A percentile compares a stretch with the other conserved stretches of the same genome.
Conservation (phyloP, 2,797 vertebrate genomes). For the Rhinogobio ventralis region DNA sequence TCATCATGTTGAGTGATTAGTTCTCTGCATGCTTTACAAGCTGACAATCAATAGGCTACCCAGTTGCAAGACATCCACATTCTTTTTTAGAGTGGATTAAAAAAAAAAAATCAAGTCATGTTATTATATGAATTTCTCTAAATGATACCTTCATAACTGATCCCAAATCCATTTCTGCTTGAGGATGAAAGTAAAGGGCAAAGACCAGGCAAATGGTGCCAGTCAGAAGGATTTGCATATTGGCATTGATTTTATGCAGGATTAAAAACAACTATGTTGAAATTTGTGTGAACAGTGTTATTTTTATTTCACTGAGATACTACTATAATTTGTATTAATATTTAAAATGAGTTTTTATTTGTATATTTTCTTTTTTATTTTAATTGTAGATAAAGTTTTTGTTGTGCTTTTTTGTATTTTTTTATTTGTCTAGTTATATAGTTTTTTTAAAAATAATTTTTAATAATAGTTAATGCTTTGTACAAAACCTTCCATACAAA, state of each 20-base stretch:
- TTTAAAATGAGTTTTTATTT: too few species aligned
- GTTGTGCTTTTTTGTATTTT: too few species aligned
- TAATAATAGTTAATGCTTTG: background rate
- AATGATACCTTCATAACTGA: background rate
- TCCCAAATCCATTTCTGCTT: background rate
- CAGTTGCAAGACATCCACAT: background rate
- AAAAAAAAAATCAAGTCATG: background rate
- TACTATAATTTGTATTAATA: too few species aligned
- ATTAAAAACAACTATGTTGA: background rate
- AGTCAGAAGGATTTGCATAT: background rate
- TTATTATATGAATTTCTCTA: background rate
- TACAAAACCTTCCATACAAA: too few species aligned
- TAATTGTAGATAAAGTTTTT: too few species aligned
- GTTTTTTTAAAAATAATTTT: too few species aligned
- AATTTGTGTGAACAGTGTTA: background rate
- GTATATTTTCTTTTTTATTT: too few species aligned
- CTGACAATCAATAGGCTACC: background rate
- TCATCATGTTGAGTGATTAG: conserved; percentile 4
- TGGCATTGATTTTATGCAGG: background rate
- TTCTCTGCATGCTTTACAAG: background rate
- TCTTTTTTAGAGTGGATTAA: background rate
- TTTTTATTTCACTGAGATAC: background rate
- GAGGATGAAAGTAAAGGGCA: background rate
- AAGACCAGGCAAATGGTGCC: background rate
- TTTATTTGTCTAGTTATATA: too few species aligned